These are phyloP conservation scores for Tangara arthus DNA, from an alignment of 2,797 vertebrate species.

Conservation along the genomic window DNA sequence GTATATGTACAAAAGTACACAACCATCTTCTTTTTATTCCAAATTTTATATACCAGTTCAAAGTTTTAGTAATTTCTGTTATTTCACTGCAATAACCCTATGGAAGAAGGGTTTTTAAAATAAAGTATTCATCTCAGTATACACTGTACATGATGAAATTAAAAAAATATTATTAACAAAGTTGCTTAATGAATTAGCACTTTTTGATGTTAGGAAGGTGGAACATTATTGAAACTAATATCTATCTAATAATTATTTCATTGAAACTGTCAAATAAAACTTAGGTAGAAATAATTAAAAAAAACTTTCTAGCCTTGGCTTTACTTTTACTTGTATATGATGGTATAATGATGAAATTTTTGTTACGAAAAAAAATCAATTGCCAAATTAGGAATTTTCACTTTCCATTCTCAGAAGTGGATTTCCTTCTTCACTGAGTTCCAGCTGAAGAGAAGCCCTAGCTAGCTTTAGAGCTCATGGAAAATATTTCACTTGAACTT, in stretches of 20 bases:
- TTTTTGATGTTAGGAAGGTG: background rate
- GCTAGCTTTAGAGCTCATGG: background rate
- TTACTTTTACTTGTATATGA: background rate
- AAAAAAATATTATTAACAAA: background rate
- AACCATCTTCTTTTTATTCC: background rate
- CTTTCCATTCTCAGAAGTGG: background rate
- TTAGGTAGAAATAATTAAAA: background rate
- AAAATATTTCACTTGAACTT: background rate
- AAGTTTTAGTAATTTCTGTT: background rate
- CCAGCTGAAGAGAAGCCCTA: background rate
- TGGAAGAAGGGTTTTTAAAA: background rate
- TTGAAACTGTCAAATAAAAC: background rate
- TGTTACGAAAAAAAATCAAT: background rate
- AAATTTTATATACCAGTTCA: background rate
- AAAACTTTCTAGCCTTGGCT: background rate
- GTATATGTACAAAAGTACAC: background rate
- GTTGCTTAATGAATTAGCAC: background rate
- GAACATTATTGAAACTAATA: background rate
- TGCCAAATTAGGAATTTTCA: background rate
- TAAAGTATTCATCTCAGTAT: background rate
- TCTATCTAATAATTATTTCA: background rate
- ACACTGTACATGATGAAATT: background rate
- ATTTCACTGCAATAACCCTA: background rate
- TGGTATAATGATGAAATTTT: background rate
- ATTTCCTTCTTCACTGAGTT: background rate